Evolutionary conservation across 2,797 vertebrate species (phyloP).

Genomic region (Tadarida brasiliensis): DNA sequence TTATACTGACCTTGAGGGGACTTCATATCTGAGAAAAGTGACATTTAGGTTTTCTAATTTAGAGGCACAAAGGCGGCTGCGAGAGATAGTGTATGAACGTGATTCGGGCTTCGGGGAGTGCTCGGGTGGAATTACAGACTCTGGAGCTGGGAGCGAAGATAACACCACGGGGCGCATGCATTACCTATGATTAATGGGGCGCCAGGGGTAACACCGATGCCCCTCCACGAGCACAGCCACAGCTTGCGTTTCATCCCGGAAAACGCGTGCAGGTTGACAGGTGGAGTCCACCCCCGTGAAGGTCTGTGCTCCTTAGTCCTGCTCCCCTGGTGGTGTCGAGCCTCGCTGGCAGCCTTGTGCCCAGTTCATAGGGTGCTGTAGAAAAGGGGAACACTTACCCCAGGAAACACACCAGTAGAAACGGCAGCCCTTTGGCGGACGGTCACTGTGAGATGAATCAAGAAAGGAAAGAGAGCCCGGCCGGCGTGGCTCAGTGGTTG

Average conservation of each 20-base stretch:
- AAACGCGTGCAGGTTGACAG: not conserved
- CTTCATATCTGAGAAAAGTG: conserved; percentile 78
- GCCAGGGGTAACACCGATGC: not conserved
- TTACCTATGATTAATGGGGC: conserved; percentile 78
- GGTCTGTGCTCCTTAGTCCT: not conserved
- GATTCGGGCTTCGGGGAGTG: conserved; percentile 51
- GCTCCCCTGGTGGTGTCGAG: not conserved
- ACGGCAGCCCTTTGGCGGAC: not conserved
- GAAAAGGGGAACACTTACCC: not conserved
- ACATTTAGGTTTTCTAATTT: conserved; percentile 87
- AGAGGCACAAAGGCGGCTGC: conserved; percentile 83
- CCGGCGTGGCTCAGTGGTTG: no score
- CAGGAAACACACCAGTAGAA: not conserved
- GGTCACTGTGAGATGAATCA: not conserved
- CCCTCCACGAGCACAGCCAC: not conserved
- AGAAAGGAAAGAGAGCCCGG: not conserved
- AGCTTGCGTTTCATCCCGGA: conserved; percentile 7
- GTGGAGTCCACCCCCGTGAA: rapidly evolving
- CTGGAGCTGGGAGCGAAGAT: conserved; percentile 81
- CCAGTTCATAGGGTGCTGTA: not conserved
- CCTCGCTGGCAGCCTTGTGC: rapidly evolving
- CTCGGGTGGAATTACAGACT: conserved; percentile 79
- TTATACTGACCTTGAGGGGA: conserved; percentile 80
- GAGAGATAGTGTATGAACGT: conserved; percentile 57
- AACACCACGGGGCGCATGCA: conserved; percentile 75